These are phyloP conservation scores for Neocrepidodera transversa DNA, from an alignment of 2,888 invertebrate species.

Conservation along the genomic window DNA sequence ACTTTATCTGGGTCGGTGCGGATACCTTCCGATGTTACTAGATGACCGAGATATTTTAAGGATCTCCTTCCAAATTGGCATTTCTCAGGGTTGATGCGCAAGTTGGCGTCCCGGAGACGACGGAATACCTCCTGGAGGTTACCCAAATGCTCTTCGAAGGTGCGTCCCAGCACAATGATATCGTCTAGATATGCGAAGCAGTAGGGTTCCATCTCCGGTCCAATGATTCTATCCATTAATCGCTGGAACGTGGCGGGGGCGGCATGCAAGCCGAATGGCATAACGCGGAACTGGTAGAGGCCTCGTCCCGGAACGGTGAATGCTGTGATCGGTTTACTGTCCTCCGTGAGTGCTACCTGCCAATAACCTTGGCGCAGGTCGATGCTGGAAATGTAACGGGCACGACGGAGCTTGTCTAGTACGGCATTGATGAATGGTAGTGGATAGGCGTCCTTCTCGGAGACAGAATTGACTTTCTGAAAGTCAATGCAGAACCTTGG, in stretches of 20 bases:
- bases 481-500: neutral
- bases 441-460: neutral
- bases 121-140: neutral
- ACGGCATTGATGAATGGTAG: too few species aligned
- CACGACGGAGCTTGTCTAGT: neutral
- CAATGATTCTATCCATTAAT: neutral
- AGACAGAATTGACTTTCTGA: neutral
- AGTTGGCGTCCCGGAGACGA: neutral
- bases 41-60: too few species aligned
- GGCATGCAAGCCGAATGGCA: neutral
- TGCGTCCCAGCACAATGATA: neutral
- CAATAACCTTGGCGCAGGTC: neutral
- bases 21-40: neutral
- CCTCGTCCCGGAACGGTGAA: neutral
- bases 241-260: neutral
- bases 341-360: neutral
- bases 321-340: neutral
- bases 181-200: neutral
- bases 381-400: neutral
- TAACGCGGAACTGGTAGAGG: neutral
- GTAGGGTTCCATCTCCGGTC: neutral
- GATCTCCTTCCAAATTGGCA: neutral
- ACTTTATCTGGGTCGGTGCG: constrained; percentile 8
- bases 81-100: neutral
- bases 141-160: neutral